Evolutionary conservation across 2,888 invertebrate genomes (phyloP).

Genomic region (Lissonota sp.): DNA sequence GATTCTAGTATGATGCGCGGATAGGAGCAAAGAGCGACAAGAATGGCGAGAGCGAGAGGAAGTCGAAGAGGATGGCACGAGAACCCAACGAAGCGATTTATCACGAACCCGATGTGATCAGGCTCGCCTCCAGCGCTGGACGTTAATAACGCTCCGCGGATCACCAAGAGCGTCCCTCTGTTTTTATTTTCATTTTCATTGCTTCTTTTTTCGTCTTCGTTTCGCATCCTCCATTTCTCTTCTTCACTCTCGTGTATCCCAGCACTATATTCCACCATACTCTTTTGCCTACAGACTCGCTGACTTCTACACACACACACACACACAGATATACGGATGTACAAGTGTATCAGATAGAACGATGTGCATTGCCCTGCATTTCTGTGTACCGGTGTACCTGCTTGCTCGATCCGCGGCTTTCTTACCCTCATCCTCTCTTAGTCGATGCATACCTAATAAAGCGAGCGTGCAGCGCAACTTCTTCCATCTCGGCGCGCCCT

Average conservation of each 20-base stretch:
- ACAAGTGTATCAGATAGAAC: constrained; percentile 43
- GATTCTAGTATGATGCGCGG: constrained; percentile 54
- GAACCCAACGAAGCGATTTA: constrained; percentile 80
- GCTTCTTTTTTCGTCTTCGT: constrained; percentile 36
- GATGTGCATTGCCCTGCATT: constrained; percentile 41
- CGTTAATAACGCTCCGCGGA: constrained; percentile 82
- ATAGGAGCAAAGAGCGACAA: constrained; percentile 50
- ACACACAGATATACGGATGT: constrained; percentile 6
- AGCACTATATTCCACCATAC: constrained; percentile 34
- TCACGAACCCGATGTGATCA: constrained; percentile 81
- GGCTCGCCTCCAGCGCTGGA: constrained; percentile 80
- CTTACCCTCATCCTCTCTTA: constrained; percentile 66
- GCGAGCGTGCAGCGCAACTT: constrained; percentile 71
- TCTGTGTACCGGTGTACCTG: constrained; percentile 47
- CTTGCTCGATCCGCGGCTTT: constrained; percentile 44
- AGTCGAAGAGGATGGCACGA: constrained; percentile 46
- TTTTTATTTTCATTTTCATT: constrained; percentile 63
- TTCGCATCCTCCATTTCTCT: constrained; percentile 50
- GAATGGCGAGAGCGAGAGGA: constrained; percentile 54
- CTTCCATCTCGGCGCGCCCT: constrained; percentile 62
- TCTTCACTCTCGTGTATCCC: constrained; percentile 39
- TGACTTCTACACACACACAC: constrained; percentile 1
- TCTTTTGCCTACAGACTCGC: constrained; percentile 57
- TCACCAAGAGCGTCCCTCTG: constrained; percentile 72
- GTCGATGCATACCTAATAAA: constrained; percentile 81